Evolutionary conservation across 2,888 invertebrate species (phyloP), one percentile per base, ranked within the genome.

Genomic region (Teleogryllus oceanicus): DNA sequence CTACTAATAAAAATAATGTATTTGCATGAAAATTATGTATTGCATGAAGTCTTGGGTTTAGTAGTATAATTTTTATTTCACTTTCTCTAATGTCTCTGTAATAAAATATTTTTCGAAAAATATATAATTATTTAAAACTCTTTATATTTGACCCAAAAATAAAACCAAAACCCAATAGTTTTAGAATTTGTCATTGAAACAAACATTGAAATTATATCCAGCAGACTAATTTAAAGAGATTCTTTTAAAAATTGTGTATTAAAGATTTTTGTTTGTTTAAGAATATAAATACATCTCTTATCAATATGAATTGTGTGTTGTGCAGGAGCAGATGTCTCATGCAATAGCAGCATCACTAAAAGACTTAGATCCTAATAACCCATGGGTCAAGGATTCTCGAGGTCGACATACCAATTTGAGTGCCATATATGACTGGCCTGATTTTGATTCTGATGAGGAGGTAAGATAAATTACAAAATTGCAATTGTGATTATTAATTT

Each of bases 361-460:
- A 84, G 90, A 87, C 79, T 84, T 89, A 75, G 89, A 89, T 83
- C 88, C 89, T 4, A 86, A 87, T 75, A 88, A 89, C 83, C 88
- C 89, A 0, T 90, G 90, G 90, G 88, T 89, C 76, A 88, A 88
- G 82, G 89, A 90, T 84, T 86, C 87, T 8, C 86, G 88, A 24
- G 89, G 89, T 50, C 86, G 88, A 18, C 89, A 89, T 83, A 88
- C 88, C 75, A 89, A 89, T 83, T 86, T 89, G 21, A 86, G 87
- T 79, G 89, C 89, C 20, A 85, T 89, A 50, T 88, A 89, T 82
- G 91, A 91, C 84, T 91, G 92, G 91, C 91, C 91, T 2, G 90
- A 90, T 83, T 89, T 89, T 83, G 91, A 91, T 83, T 88, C 88
- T 49, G 89, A 89, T 81, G 89, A 89, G 81, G 89, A 89, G 82